A percentile compares a stretch with the other conserved stretches of the same genome.
phyloP scores from a whole-genome alignment of 2,113 vertebrate species.

The Pimephales promelas region DNA sequence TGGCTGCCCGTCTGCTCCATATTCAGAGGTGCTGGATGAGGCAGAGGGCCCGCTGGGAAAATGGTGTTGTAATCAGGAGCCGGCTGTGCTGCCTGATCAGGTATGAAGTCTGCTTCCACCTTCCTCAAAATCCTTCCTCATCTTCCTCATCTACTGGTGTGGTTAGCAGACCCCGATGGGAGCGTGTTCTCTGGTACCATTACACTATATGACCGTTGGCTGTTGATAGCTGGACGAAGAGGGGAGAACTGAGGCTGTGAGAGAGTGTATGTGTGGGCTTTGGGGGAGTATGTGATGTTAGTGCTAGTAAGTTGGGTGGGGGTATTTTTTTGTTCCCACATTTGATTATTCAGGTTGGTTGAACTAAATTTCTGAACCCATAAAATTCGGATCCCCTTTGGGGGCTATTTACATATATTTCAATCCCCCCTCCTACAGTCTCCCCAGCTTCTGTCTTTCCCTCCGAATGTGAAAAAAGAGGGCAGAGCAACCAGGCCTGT shows the following conservation, averaged over 20 bases:
- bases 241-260: conserved; percentile 42
- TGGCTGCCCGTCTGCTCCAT: conserved; percentile 90
- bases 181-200: conserved; percentile 73
- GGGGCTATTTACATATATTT: conserved; percentile 86
- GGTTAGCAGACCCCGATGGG: conserved; percentile 89
- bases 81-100: conserved; percentile 94
- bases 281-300: conserved; percentile 62
- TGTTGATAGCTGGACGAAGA: conserved; percentile 37
- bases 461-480: conserved; percentile 78
- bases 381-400: conserved; percentile 84
- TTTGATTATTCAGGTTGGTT: conserved; percentile 95
- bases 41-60: conserved; percentile 95
- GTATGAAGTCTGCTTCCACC: conserved; percentile 65
- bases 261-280: conserved; percentile 58
- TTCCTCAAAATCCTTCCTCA: conserved; percentile 56
- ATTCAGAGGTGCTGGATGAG: conserved; percentile 94
- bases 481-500: conserved; percentile 75
- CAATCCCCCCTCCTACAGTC: conserved; percentile 46
- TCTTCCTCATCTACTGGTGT: conserved; percentile 64
- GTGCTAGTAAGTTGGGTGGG: conserved; percentile 69
- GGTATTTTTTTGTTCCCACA: conserved; percentile 83
- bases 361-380: conserved; percentile 86
- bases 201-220: conserved; percentile 69
- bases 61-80: conserved; percentile 99
- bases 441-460: conserved; percentile 67